Evolutionary conservation across 2,888 invertebrate species (phyloP).

Genomic region (Scaptomyza parva): DNA sequence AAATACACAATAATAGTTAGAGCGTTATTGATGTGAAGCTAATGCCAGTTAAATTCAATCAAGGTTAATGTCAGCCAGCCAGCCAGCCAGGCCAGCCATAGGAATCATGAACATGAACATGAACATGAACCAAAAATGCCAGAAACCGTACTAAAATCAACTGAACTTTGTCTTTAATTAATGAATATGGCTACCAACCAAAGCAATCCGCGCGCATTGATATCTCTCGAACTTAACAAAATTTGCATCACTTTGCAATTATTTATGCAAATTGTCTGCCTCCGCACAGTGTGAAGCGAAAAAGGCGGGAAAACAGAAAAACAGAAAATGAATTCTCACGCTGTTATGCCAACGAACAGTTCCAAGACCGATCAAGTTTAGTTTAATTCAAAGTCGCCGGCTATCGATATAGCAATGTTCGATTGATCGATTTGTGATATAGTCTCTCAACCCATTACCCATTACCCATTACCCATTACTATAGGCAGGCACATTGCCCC

Average conservation of each 20-base stretch:
- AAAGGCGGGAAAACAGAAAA: slow-evolving; percentile 8
- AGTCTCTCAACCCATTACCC: neutral
- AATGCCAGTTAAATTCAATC: slow-evolving; percentile 53
- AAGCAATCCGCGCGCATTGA: slow-evolving; percentile 29
- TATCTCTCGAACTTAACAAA: slow-evolving; percentile 25
- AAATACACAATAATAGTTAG: slow-evolving; percentile 16
- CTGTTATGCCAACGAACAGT: slow-evolving; percentile 13
- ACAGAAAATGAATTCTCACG: slow-evolving; percentile 41
- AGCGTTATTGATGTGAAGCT: slow-evolving; percentile 41
- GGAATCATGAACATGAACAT: slow-evolving; percentile 5
- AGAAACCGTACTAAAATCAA: slow-evolving; percentile 18
- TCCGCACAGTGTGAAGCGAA: slow-evolving; percentile 24
- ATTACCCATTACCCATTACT: too few relatives aligned
- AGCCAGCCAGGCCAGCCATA: slow-evolving; percentile 32
- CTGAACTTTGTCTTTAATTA: slow-evolving; percentile 60
- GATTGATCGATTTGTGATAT: slow-evolving; percentile 69
- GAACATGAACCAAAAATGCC: slow-evolving; percentile 11
- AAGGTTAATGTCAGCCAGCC: slow-evolving; percentile 67
- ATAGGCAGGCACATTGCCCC: slow-evolving; percentile 45
- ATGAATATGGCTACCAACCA: too few relatives aligned
- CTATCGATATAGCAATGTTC: slow-evolving; percentile 48
- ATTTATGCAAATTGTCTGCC: slow-evolving; percentile 72
- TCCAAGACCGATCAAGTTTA: slow-evolving; percentile 5
- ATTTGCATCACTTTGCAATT: slow-evolving; percentile 76
- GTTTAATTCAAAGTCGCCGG: slow-evolving; percentile 27